phyloP scores from a whole-genome alignment of 2,113 vertebrate genomes.

The Plecturocebus donacophilus region DNA sequence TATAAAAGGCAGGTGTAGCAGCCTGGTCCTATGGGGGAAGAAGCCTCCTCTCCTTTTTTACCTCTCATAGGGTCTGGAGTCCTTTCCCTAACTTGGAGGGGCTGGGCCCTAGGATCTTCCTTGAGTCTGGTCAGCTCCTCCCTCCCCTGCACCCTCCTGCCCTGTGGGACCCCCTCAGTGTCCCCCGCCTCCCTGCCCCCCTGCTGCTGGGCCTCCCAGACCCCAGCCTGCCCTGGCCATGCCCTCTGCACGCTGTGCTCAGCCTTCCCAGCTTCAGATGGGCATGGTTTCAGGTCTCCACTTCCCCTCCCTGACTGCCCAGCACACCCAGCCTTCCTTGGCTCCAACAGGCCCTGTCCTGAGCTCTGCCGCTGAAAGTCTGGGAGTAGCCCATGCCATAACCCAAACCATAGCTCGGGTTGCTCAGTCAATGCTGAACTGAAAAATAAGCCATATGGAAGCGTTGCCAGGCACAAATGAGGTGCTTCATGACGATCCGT shows the following conservation, averaged over 20 bases:
- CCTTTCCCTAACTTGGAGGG: background rate
- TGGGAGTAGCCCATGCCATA: background rate
- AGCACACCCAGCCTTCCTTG: too few relatives aligned
- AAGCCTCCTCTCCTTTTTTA: background rate
- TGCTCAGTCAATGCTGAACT: background rate
- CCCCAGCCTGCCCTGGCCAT: rapidly evolving
- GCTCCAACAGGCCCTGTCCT: background rate
- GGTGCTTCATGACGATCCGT: background rate
- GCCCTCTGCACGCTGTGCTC: background rate
- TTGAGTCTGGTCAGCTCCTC: background rate
- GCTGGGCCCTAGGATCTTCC: background rate
- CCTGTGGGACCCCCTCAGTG: too few relatives aligned
- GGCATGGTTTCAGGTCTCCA: background rate
- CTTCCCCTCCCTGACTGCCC: background rate
- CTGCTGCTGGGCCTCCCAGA: background rate
- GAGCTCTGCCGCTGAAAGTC: background rate
- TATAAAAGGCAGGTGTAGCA: background rate
- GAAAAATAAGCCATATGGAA: background rate
- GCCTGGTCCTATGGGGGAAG: background rate
- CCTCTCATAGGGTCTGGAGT: background rate
- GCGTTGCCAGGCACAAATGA: background rate
- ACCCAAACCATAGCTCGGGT: background rate
- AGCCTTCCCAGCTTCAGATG: background rate
- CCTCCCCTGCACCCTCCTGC: background rate
- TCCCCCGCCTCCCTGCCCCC: too few relatives aligned